Evolutionary conservation across 1,140 invertebrate genomes (phyloP).

Genomic region (Drosophila auraria): DNA sequence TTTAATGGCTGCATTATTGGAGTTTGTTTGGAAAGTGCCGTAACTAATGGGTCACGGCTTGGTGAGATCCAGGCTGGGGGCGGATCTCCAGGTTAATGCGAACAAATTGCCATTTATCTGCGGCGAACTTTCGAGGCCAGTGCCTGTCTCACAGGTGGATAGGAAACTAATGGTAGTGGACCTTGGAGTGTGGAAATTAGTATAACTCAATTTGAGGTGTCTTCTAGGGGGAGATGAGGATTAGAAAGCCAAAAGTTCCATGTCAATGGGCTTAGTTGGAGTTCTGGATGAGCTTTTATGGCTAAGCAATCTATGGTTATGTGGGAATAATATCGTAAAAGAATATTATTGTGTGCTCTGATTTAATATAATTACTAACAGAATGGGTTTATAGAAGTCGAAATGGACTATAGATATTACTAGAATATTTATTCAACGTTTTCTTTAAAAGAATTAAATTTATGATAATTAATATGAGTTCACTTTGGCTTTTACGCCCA

Average conservation of each 20-base stretch:
- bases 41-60: slow-evolving; percentile 72
- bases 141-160: slow-evolving; percentile 35
- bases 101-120: slow-evolving; percentile 60
- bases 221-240: neutral
- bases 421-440: neutral
- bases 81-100: slow-evolving; percentile 39
- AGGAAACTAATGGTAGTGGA: slow-evolving; percentile 17
- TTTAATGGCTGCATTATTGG: slow-evolving; percentile 82
- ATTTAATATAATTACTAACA: neutral
- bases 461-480: no score
- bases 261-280: slow-evolving; percentile 1
- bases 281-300: neutral
- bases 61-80: slow-evolving; percentile 1
- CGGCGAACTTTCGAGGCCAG: slow-evolving; percentile 19
- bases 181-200: slow-evolving; percentile 29
- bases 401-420: neutral
- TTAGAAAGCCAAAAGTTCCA: neutral
- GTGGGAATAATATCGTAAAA: neutral
- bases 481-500: neutral
- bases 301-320: neutral
- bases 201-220: slow-evolving; percentile 29
- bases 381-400: no score
- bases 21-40: slow-evolving; percentile 70
- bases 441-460: neutral
- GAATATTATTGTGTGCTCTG: neutral